Base-by-base conservation (phyloP, 2,797 vertebrate species). In the Haliaeetus albicilla region DNA sequence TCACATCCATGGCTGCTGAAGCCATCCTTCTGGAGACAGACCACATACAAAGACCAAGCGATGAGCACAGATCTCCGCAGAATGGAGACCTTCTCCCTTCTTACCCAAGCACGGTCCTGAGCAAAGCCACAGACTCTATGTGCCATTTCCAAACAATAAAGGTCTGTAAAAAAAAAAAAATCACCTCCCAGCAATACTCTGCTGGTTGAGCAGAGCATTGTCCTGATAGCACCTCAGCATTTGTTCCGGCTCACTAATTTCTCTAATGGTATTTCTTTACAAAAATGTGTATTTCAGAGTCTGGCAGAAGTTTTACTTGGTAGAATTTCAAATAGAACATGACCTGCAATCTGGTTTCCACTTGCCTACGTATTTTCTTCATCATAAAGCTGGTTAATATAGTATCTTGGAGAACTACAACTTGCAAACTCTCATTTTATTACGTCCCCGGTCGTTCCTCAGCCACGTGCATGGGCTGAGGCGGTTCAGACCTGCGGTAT, bases 401-500 rank as follows among this genome's bases (percentile, higher is more conserved):
- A 15, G 48, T 2, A 9, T 18, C 39, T 20, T 13, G 28, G 30
- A 65, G 84, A 49, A 39, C 37, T 2, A 11, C 51, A 35, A 27
- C n/a, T 53, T 28, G 23, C n/a, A 23, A 3, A 18, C n/a, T 33
- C 56, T 25, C n/a, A 1, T 13, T 35, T 13, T 6, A 8, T 8
- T 5, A 7, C 2, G 2, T 2, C 31, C 24, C 43, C 9, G 33
- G 24, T 5, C 1, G 10, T 4, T 46, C 23, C 61, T 37, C 35
- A 27, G 49, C 44, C 69, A 4, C 11, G 0, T 0, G 11, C 31
- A 1, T 0, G 37, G 35, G 37, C 71, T 6, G 33, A 9, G 35
- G 43, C 33, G 5, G 19, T 5, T 30, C 1, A 10, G 33, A 20
- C 41, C 2, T 2, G 5, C 2, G 0, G 31, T 2, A 4, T 1